These are phyloP conservation scores for Zeus faber DNA, from an alignment of 2,113 vertebrate genomes.

Conservation along the genomic window DNA sequence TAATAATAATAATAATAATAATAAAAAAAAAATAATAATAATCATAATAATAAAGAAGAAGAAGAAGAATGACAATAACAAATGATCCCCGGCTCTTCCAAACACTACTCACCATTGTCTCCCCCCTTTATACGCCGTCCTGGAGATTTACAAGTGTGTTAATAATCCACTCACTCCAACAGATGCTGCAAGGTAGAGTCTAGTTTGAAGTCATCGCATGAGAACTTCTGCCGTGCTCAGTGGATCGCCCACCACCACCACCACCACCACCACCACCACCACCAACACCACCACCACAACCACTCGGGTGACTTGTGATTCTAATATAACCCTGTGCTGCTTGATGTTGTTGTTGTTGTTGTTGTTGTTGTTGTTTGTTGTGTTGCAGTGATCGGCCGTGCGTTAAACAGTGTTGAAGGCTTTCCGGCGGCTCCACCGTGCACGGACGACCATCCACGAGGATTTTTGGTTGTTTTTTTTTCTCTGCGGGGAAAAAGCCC, in stretches of 20 bases:
- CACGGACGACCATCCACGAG: conserved; percentile 85
- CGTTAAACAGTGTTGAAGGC: too few relatives aligned
- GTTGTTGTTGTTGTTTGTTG: too few relatives aligned
- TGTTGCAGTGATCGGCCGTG: too few relatives aligned
- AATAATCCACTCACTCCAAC: conserved; percentile 99
- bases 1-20: too few relatives aligned
- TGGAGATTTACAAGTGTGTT: conserved; percentile 97
- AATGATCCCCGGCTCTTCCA: too few relatives aligned
- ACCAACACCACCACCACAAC: too few relatives aligned
- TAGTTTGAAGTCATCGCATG: conserved; percentile 99
- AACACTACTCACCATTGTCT: conserved; percentile 97
- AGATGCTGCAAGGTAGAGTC: conserved; percentile 99
- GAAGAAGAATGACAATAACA: too few relatives aligned
- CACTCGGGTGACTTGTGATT: conserved; percentile 99
- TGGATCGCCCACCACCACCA: conserved; percentile 99
- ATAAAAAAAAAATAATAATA: too few relatives aligned
- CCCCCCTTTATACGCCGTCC: conserved; percentile 87
- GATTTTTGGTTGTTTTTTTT: too few relatives aligned
- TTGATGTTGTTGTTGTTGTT: conserved; percentile 98
- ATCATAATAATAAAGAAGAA: too few relatives aligned
- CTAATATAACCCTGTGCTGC: conserved; percentile 99
- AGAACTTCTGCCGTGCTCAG: conserved; percentile 99
- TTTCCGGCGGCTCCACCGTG: conserved; percentile 83
- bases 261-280: too few relatives aligned
- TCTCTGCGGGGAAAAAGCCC: too few relatives aligned